Conservation (phyloP, 1,140 invertebrate genomes). For the Drosophila arawakana region DNA sequence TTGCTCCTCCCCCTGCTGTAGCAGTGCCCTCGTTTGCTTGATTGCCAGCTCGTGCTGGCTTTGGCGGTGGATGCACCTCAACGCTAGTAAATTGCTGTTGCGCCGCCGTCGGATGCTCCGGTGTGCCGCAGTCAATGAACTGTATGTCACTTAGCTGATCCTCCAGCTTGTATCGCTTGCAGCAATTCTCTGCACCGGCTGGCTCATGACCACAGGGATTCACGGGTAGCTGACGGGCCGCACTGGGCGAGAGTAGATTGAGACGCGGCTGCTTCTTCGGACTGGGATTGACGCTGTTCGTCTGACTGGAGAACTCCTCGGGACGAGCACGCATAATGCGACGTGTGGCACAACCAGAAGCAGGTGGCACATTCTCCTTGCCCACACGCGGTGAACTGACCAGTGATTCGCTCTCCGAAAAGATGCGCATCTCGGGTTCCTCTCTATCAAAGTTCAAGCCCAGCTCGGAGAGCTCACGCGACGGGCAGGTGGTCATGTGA, state of each 20-base stretch:
- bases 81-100: conserved; percentile 57
- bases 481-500: conserved; percentile 84
- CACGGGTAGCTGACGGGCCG: conserved; percentile 54
- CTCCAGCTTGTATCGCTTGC: conserved; percentile 87
- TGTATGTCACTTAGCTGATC: conserved; percentile 87
- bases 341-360: conserved; percentile 70
- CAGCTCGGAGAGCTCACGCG: conserved; percentile 91
- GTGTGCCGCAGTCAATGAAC: conserved; percentile 88
- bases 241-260: conserved; percentile 84
- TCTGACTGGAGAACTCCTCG: conserved; percentile 85
- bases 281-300: conserved; percentile 86
- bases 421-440: conserved; percentile 93
- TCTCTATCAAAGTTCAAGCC: conserved; percentile 93
- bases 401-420: conserved; percentile 92
- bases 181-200: conserved; percentile 84
- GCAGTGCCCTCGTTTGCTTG: conserved; percentile 4
- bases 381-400: conserved; percentile 86
- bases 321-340: conserved; percentile 84
- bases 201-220: conserved; percentile 61
- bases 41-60: conserved; percentile 57
- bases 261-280: conserved; percentile 86
- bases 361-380: conserved; percentile 84
- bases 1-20: background rate
- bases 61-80: conserved; percentile 81
- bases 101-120: conserved; percentile 84